Evolutionary conservation across 2,113 vertebrate genomes (phyloP), one percentile per base, ranked within the genome.

Genomic region (Prunella fulvescens): DNA sequence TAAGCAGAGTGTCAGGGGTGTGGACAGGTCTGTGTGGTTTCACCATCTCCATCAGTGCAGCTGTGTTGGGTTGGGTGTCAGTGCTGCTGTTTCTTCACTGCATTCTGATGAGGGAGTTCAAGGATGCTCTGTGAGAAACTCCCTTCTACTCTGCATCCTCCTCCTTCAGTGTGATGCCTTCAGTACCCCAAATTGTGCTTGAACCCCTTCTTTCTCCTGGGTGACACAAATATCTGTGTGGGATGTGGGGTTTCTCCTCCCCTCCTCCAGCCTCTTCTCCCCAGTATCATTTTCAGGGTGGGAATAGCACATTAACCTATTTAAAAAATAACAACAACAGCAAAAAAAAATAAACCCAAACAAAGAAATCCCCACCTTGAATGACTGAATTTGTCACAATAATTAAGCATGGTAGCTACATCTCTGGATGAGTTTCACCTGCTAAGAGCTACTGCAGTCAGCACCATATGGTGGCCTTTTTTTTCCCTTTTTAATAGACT

Each of bases 341-440:
- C 3, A 60, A 23, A 6, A 35, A 60, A 23, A 25, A 45, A 53
- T 24, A 69, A 71, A 44, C 31, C 44, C 44, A 78, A 51, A 26
- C 6, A 48, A 56, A 73, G 45, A 50, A 13, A 11, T 71, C 78
- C 83, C 82, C 48, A 79, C 70, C 57, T 88, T 70, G 88, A 89
- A 84, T 81, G 67, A 64, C 44, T 58, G 92, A 79, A 90, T 92
- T 95, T 94, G 91, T 96, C 95, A 97, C 77, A 81, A 47, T 90
- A 95, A 96, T 94, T 96, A 95, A 95, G 94, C 54, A 17, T 71
- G 80, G 92, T 93, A 94, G 80, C 86, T 92, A 20, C 80, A 84
- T 77, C 58, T 94, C 69, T 94, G 92, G 92, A 93, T 91, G 89
- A 11, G 2, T 95, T 96, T 96, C 91, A 94, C 96, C 96, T 97